Percentiles rank a stretch among this genome's conserved stretches.
Evolutionary conservation across 1,140 invertebrate species (phyloP).

Genomic region (Rhyacophila brunnea): DNA sequence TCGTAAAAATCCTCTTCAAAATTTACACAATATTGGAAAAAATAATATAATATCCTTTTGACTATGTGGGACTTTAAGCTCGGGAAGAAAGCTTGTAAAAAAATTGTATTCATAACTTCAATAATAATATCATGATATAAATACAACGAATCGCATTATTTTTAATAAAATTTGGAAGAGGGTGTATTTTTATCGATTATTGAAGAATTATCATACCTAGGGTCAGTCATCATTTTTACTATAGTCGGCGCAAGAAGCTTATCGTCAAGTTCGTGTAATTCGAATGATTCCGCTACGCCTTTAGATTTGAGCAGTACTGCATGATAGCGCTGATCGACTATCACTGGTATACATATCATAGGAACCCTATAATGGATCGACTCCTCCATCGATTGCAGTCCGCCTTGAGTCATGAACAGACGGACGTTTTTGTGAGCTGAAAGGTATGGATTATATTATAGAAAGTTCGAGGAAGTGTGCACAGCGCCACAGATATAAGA

Average conservation of each 20-base stretch:
- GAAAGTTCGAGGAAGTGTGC: background rate
- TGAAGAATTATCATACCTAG: background rate
- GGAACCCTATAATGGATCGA: conserved; percentile 54
- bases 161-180: too few species aligned
- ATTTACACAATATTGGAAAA: too few species aligned
- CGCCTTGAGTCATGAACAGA: conserved; percentile 60
- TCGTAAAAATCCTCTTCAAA: too few species aligned
- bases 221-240: background rate
- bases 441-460: conserved; percentile 28
- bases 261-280: conserved; percentile 40
- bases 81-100: too few species aligned
- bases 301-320: conserved; percentile 32
- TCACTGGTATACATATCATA: conserved; percentile 46
- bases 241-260: background rate
- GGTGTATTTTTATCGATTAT: too few species aligned
- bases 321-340: conserved; percentile 39
- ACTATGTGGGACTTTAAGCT: too few species aligned
- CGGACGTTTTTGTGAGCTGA: conserved; percentile 53
- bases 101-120: too few species aligned
- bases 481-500: background rate
- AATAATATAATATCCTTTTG: too few species aligned
- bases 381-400: conserved; percentile 57
- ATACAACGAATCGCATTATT: too few species aligned
- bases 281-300: conserved; percentile 39
- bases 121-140: too few species aligned